These are phyloP conservation scores for Sinotaia quadrata DNA, from an alignment of 2,888 invertebrate species.

Conservation along the genomic window DNA sequence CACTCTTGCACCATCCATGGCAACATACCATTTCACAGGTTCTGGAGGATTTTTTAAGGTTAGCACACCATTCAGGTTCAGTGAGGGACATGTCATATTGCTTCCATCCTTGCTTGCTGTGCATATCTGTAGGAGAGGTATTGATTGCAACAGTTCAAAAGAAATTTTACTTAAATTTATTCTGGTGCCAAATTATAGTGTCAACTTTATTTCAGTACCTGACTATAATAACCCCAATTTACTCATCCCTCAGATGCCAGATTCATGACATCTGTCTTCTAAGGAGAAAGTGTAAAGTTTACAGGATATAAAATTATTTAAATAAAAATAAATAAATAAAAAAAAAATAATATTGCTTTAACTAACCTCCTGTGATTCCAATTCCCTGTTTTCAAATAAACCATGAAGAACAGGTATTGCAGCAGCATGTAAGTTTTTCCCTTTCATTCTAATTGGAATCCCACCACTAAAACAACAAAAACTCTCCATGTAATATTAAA, in stretches of 20 bases:
- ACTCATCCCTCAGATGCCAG: no score
- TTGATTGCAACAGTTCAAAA: no score
- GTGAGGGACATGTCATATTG: constrained; percentile 61
- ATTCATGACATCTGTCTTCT: no score
- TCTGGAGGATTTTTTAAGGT: constrained; percentile 37
- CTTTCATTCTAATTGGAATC: constrained; percentile 62
- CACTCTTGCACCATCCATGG: constrained; percentile 67
- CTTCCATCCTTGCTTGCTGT: constrained; percentile 40
- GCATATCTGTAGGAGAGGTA: constrained; percentile 45
- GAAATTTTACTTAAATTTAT: no score
- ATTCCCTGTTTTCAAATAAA: neutral
- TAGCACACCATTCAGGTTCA: constrained; percentile 45
- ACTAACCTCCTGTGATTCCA: constrained; percentile 9
- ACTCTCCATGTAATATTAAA: no score
- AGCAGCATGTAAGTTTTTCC: constrained; percentile 62
- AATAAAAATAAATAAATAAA: no score
- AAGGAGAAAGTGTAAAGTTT: no score
- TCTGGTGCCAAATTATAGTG: no score
- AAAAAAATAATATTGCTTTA: neutral
- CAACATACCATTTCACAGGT: constrained; percentile 54
- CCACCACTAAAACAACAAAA: constrained; percentile 60
- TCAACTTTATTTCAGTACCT: no score
- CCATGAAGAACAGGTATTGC: constrained; percentile 31
- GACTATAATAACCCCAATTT: no score
- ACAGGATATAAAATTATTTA: no score